Evolutionary conservation across 2,888 invertebrate species (phyloP), one percentile per base, ranked within the genome.

Genomic region (Ormyrus thymus): DNA sequence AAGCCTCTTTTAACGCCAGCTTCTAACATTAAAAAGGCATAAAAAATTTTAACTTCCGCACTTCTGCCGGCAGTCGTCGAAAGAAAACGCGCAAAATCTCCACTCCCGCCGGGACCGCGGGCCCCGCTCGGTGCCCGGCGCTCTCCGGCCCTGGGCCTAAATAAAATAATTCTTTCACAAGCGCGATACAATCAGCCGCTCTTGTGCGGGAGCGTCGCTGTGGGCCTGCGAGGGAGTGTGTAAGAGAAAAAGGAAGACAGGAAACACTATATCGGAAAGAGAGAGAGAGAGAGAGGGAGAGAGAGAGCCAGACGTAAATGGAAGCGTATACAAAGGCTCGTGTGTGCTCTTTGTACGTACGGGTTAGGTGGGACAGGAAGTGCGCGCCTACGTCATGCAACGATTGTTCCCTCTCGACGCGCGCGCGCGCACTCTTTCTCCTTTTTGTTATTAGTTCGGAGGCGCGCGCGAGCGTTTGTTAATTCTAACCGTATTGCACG

Each of bases 311-410:
- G 8, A 50, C 43, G n/a, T 53, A 53, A 61, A 61, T 61, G 45
- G 11, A 61, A 43, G 61, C 56, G n/a, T 61, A 8, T 73, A 72
- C 50, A 77, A 77, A 77, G 71, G 51, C 53, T 9, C 50, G 58
- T 50, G 56, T 59, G 69, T 50, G 11, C 9, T 76, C 66, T 77
- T 77, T 68, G 72, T 77, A 50, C 65, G 13, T 53, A 50, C 53
- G 56, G 4, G 45, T 78, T 73, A 69, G 78, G 72, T 78, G 82
- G 80, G 82, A 82, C 83, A 83, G 84, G 83, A 85, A 83, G 81
- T 29, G 29, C 69, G 80, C 69, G 78, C 55, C 73, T 82, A 81
- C 82, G 82, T 83, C 84, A 83, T 77, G 81, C 70, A 73, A 78
- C 73, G 79, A 83, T 83, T 81, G 81, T 83, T 82, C 80, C 55